Conservation (phyloP, 2,797 vertebrate genomes). For the Typhlichthys eigenmanni region DNA sequence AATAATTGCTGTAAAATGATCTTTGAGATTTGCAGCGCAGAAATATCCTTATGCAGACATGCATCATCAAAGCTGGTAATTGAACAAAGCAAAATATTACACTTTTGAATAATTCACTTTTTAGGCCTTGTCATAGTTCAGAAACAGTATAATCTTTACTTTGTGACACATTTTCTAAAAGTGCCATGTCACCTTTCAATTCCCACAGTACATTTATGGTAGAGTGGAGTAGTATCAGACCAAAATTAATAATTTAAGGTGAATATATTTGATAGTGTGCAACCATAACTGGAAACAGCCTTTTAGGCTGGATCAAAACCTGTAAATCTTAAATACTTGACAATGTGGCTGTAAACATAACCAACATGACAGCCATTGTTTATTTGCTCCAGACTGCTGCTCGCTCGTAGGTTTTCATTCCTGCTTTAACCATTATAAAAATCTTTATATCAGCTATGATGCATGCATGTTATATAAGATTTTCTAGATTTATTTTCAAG, state of each 20-base stretch:
- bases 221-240: conserved; percentile 14
- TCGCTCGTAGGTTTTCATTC: conserved; percentile 14
- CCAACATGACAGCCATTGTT: conserved; percentile 2
- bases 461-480: conserved; percentile 67
- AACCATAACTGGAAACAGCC: not conserved
- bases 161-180: conserved; percentile 29
- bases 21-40: conserved; percentile 20
- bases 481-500: conserved; percentile 53
- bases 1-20: conserved; percentile 2
- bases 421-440: not conserved
- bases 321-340: conserved; percentile 16
- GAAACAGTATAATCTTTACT: conserved; percentile 21
- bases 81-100: conserved; percentile 40
- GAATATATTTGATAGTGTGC: conserved; percentile 11
- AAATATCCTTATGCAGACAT: conserved; percentile 23
- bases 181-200: conserved; percentile 48
- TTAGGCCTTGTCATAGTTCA: conserved; percentile 24
- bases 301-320: conserved; percentile 8
- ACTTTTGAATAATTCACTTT: conserved; percentile 25
- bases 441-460: conserved; percentile 34
- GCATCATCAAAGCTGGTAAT: conserved; percentile 19
- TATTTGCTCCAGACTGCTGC: conserved; percentile 18
- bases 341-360: conserved; percentile 14
- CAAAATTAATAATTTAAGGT: conserved; percentile 15
- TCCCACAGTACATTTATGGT: conserved; percentile 14